A percentile compares a stretch with the other conserved stretches of the same genome.
Conservation (phyloP, 92 coral and sea anemone genomes). For the Parazoanthus atlanticus region DNA sequence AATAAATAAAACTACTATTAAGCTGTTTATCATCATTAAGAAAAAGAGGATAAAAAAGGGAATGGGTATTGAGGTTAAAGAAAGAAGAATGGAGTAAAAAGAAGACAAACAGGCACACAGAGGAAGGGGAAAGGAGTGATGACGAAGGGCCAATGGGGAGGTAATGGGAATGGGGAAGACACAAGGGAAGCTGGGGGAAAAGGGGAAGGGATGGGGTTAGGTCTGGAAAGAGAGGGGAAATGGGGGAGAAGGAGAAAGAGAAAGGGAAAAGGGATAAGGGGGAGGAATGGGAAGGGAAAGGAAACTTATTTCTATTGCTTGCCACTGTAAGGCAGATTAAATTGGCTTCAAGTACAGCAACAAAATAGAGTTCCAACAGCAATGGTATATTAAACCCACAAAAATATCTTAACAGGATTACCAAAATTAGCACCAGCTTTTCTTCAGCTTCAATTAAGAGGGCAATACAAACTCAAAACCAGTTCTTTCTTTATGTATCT, state of each 20-base stretch:
- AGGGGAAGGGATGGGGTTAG: background rate
- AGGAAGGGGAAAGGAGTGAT: no score
- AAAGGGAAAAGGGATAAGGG: background rate
- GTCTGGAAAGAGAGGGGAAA: background rate
- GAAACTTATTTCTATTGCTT: no score
- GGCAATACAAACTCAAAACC: background rate
- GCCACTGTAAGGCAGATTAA: background rate
- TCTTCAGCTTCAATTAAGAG: background rate
- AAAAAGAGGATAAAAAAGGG: no score
- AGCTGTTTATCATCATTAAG: no score
- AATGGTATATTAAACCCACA: no score
- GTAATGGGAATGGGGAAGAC: no score
- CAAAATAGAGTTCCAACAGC: background rate
- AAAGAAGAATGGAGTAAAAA: no score
- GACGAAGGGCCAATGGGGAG: no score
- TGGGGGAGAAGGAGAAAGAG: background rate
- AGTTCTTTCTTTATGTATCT: no score
- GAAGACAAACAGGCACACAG: no score
- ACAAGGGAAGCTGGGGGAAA: background rate
- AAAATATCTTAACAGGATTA: background rate
- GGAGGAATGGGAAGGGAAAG: background rate
- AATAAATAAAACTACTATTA: no score
- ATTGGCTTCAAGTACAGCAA: background rate
- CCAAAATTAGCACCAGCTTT: background rate
- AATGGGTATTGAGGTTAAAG: no score